A percentile compares a stretch with the other conserved stretches of the same genome.
These are phyloP conservation scores for Phalacrocorax brasilianus DNA, from an alignment of 2,113 vertebrate genomes.

Conservation along the genomic window DNA sequence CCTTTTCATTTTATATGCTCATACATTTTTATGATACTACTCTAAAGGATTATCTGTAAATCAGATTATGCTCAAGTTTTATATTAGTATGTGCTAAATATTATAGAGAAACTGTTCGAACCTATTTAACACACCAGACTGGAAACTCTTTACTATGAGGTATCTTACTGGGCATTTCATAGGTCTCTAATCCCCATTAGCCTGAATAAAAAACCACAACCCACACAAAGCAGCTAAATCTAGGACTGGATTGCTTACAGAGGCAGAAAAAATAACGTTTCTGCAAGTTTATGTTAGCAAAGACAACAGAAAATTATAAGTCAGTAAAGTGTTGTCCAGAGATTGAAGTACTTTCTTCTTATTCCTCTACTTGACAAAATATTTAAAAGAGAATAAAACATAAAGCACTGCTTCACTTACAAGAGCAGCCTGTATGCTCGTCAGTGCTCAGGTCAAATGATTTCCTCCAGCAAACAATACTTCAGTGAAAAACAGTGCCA, in stretches of 20 bases:
- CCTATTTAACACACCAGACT: conserved; percentile 33
- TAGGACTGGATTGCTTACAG: conserved; percentile 6
- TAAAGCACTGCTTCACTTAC: conserved; percentile 29
- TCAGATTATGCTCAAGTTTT: conserved; percentile 51
- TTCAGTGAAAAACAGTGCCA: conserved; percentile 3
- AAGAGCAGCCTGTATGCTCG: conserved; percentile 21
- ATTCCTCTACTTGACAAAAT: conserved; percentile 35
- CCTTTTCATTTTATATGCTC: conserved; percentile 48
- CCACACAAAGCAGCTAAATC: background rate
- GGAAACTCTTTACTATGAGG: background rate
- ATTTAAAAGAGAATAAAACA: conserved; percentile 40
- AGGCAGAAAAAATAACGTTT: conserved; percentile 45
- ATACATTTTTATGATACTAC: conserved; percentile 45
- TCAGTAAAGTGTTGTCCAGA: conserved; percentile 21
- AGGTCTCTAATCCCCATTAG: conserved; percentile 39
- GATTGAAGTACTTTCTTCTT: conserved; percentile 13
- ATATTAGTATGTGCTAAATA: conserved; percentile 39
- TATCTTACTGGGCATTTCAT: conserved; percentile 20
- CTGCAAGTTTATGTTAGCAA: background rate
- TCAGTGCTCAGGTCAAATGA: conserved; percentile 22
- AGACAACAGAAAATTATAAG: conserved; percentile 40
- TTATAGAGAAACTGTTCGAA: conserved; percentile 54
- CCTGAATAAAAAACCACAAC: conserved; percentile 23
- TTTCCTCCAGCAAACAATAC: background rate
- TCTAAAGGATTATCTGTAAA: conserved; percentile 59